phyloP scores from a whole-genome alignment of 1,140 invertebrate genomes.

The Saxidomus purpurata region DNA sequence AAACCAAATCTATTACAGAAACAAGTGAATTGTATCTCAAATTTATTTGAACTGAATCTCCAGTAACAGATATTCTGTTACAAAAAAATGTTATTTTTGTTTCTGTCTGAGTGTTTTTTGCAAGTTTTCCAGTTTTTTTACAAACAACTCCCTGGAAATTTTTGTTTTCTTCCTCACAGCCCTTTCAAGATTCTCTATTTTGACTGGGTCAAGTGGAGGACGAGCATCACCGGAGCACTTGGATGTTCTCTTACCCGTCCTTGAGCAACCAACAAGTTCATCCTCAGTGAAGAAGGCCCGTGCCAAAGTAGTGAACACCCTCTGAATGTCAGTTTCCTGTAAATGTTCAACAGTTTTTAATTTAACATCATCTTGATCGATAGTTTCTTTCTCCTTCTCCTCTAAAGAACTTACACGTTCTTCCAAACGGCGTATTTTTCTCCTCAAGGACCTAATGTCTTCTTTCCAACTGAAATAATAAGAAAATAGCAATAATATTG shows the following conservation, averaged over 20 bases:
- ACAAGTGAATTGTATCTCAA: slow-evolving; percentile 12
- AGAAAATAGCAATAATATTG: slow-evolving; percentile 23
- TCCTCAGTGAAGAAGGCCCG: slow-evolving; percentile 23
- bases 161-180: slow-evolving; percentile 11
- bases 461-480: slow-evolving; percentile 22
- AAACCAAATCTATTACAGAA: neutral
- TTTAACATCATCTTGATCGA: neutral
- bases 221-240: slow-evolving; percentile 21
- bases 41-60: neutral
- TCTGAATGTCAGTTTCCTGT: neutral
- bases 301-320: slow-evolving; percentile 8
- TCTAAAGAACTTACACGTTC: slow-evolving; percentile 31
- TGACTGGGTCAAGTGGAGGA: slow-evolving; percentile 28
- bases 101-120: slow-evolving; percentile 36
- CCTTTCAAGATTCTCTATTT: neutral
- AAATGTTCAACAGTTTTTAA: slow-evolving; percentile 36
- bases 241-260: slow-evolving; percentile 27
- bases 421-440: slow-evolving; percentile 41
- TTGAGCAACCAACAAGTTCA: slow-evolving; percentile 5
- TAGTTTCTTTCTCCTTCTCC: neutral
- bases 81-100: neutral
- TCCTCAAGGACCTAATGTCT: neutral
- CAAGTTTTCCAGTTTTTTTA: slow-evolving; percentile 44
- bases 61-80: neutral
- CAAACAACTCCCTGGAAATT: neutral